Conservation (phyloP, 2,113 vertebrate genomes). For the Dissostichus mawsoni region DNA sequence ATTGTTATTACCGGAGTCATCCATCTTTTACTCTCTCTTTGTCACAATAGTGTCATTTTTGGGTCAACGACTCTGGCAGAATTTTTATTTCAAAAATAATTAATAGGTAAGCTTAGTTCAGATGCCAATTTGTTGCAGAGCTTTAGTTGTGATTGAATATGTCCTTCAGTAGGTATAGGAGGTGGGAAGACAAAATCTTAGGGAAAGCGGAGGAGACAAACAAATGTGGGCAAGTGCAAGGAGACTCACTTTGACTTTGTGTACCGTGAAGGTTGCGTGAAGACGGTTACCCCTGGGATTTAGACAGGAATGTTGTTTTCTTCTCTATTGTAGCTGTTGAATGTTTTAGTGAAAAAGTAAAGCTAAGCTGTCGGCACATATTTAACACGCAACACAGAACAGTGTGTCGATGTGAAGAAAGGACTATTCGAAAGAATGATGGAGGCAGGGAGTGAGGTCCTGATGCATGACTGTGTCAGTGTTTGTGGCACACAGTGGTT, state of each 20-base stretch:
- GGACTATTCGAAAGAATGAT: constrained; percentile 63
- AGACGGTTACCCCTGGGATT: constrained; percentile 36
- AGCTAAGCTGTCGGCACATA: constrained; percentile 29
- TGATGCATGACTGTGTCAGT: constrained; percentile 77
- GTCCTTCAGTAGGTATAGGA: background rate
- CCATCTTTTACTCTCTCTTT: background rate
- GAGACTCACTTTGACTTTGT: constrained; percentile 4
- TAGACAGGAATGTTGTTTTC: constrained; percentile 58
- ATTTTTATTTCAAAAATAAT: background rate
- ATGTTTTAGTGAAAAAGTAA: constrained; percentile 38
- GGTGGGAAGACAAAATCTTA: background rate
- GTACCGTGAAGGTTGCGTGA: constrained; percentile 21
- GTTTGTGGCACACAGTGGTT: constrained; percentile 71
- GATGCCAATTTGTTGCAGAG: background rate
- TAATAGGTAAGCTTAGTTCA: background rate
- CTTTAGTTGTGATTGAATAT: background rate
- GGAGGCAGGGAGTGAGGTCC: constrained; percentile 68
- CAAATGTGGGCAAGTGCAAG: background rate
- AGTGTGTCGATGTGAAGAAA: constrained; percentile 69
- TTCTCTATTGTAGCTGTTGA: constrained; percentile 10
- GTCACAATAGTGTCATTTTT: background rate
- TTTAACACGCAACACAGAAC: constrained; percentile 60
- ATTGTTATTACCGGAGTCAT: background rate
- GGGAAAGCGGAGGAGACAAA: background rate
- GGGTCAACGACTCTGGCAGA: background rate